Evolutionary conservation across 1,140 invertebrate species (phyloP), one percentile per base, ranked within the genome.

Genomic region (Drosophila nannoptera): DNA sequence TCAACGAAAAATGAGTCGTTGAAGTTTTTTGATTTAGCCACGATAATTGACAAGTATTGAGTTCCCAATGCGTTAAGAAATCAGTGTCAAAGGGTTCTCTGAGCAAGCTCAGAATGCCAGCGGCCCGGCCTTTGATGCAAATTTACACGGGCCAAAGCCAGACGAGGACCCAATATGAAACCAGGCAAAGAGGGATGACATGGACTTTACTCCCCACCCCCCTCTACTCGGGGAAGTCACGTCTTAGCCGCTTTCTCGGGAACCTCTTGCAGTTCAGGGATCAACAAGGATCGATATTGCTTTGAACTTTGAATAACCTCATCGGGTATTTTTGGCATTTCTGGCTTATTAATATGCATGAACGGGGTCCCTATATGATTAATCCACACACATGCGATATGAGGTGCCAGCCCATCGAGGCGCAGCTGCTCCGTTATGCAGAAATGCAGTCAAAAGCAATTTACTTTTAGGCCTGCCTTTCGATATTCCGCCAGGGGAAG

Each of bases 1-100:
- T 55, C 31, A 45, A 35, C 38, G n/a, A 58, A 65, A 73, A 63
- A 53, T 54, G 32, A 63, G 32, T n/a, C 46, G 48, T 12, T 53
- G 38, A 14, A 52, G 16, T 59, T 58, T 65, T 49, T 58, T 48
- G 54, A 59, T 70, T 70, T 53, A 53, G 9, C 14, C 38, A 66
- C 29, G 54, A 66, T 70, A 70, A 66, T 65, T 59, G 68, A 70
- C 53, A 65, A 43, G 62, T 70, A 70, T 70, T 53, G 54, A 66
- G 54, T 70, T 70, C 38, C 68, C 32, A 56, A 38, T 55, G n/a
- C 46, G 46, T 36, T 56, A 48, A 52, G 33, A 33, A 70, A 56
- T 64, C 50, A 31, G 40, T 52, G 36, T 56, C 45, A 48, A 46
- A 16, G 33, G 33, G 38, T 43, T 43, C 40, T 43, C n/a, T 14